Conservation (phyloP, 2,113 vertebrate species). For the Onychostruthus taczanowskii region DNA sequence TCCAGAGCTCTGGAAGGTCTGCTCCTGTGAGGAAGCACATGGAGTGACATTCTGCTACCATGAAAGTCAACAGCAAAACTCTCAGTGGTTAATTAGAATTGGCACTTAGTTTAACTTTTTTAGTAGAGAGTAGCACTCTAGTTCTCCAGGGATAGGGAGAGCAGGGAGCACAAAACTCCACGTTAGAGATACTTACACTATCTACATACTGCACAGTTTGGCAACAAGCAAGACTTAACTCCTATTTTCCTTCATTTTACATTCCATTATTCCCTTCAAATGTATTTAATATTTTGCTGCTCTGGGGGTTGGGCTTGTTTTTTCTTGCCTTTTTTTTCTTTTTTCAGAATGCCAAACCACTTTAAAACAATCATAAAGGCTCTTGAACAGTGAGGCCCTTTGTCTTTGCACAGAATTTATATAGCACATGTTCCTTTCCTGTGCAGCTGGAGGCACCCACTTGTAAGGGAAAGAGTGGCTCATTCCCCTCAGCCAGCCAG, state of each 20-base stretch:
- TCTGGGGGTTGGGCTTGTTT: neutral
- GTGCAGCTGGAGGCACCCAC: neutral
- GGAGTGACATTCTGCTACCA: neutral
- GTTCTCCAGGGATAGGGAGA: neutral
- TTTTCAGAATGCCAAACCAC: neutral
- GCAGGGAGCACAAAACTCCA: neutral
- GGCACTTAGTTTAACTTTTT: neutral
- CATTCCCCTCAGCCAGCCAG: neutral
- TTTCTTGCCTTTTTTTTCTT: too few species aligned
- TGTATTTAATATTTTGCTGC: neutral
- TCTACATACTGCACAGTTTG: neutral
- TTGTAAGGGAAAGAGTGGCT: neutral
- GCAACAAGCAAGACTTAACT: neutral
- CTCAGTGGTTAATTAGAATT: neutral
- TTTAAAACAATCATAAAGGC: neutral
- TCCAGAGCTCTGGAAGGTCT: neutral
- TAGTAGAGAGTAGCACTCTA: neutral
- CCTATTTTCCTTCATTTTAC: neutral
- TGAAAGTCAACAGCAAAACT: neutral
- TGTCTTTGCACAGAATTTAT: neutral
- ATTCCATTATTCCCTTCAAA: neutral
- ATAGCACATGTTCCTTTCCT: neutral
- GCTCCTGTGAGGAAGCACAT: neutral
- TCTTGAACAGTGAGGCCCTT: neutral
- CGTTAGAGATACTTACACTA: neutral